Conservation (phyloP, 2,888 invertebrate genomes). For the Acanthococcus lagerstroemiae region DNA sequence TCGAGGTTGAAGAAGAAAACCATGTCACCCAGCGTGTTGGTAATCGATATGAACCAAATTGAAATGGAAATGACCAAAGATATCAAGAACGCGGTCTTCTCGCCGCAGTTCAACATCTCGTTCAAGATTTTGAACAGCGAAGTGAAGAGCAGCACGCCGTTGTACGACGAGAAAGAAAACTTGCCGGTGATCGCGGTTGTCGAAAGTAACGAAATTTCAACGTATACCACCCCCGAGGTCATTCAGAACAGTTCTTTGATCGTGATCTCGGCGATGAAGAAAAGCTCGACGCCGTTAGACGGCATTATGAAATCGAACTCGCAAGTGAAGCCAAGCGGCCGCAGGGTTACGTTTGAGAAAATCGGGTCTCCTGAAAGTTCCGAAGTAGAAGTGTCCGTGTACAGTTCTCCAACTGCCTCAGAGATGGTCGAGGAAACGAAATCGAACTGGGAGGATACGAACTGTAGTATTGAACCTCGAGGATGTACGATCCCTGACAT, state of each 20-base stretch:
- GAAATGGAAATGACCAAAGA: not conserved
- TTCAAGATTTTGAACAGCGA: not conserved
- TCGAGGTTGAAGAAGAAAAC: not conserved
- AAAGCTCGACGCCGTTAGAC: not conserved
- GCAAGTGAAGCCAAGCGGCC: not conserved
- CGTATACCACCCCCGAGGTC: not conserved
- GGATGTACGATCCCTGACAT: not conserved
- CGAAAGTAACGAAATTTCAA: not conserved
- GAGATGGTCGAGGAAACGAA: not conserved
- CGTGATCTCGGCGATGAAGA: constrained; percentile 2
- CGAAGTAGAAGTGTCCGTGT: not conserved
- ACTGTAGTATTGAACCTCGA: not conserved
- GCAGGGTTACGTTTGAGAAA: constrained; percentile 5
- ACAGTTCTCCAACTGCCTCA: not conserved
- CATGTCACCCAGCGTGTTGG: not conserved
- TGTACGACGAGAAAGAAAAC: constrained; percentile 8
- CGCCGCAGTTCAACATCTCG: constrained; percentile 4
- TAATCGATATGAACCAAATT: not conserved
- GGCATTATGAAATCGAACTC: not conserved
- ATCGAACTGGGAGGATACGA: not conserved
- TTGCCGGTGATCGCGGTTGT: not conserved
- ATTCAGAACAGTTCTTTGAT: not conserved
- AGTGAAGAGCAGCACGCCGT: constrained; percentile 8
- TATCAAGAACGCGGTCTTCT: constrained; percentile 1
- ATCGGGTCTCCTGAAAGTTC: not conserved